A percentile compares a stretch with the other conserved stretches of the same genome.
Evolutionary conservation across 1,140 invertebrate species (phyloP).

Genomic region (Drosophila quadrilineata): DNA sequence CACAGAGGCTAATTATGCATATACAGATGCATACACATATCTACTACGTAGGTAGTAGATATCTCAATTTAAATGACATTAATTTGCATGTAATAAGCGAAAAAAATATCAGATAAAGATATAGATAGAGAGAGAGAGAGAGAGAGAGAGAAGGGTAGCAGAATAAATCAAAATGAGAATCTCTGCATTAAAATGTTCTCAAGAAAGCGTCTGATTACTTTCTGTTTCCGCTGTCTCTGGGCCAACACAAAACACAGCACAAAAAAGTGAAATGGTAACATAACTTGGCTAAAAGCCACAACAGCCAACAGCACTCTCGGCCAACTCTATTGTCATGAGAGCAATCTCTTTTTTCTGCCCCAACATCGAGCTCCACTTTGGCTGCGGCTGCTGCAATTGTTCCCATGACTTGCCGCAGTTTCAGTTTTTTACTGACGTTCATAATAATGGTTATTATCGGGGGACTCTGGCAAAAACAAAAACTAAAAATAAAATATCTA

Average conservation of each 20-base stretch:
- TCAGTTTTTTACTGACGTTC: not conserved
- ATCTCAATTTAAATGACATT: slow-evolving; percentile 6
- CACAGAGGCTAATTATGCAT: slow-evolving; percentile 12
- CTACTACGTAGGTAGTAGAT: not conserved
- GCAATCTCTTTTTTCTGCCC: slow-evolving; percentile 7
- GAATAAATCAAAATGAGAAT: not conserved
- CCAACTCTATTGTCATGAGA: slow-evolving; percentile 18
- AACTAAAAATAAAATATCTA: not conserved
- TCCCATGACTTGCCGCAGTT: slow-evolving; percentile 4
- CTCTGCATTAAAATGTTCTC: slow-evolving; percentile 20
- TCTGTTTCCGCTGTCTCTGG: slow-evolving; percentile 19
- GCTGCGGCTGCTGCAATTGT: not conserved
- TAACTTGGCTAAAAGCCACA: slow-evolving; percentile 4
- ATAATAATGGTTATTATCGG: slow-evolving; percentile 15
- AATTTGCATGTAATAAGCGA: not conserved
- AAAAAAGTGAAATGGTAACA: slow-evolving; percentile 24
- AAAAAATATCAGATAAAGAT: not conserved
- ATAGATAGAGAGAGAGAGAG: too few species aligned
- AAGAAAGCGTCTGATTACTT: slow-evolving; percentile 12
- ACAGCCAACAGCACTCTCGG: not conserved
- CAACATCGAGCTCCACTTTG: too few species aligned
- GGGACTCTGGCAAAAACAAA: not conserved
- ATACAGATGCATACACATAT: too few species aligned
- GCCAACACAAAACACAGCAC: not conserved
- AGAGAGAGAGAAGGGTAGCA: too few species aligned